Evolutionary conservation across 1,140 invertebrate species (phyloP).

Genomic region (Campodea augens): DNA sequence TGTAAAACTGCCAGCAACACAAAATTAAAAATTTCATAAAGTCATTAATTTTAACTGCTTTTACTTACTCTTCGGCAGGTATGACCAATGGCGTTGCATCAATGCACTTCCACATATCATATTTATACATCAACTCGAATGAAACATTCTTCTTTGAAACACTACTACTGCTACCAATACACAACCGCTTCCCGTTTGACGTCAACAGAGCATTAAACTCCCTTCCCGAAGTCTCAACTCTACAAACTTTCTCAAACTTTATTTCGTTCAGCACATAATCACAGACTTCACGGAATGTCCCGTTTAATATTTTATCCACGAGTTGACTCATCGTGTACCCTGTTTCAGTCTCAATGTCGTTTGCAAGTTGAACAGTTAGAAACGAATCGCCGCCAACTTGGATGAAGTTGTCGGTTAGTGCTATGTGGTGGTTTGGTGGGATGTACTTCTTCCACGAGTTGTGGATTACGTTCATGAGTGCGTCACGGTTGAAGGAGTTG

Average conservation of each 20-base stretch:
- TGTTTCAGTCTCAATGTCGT: slow-evolving; percentile 17
- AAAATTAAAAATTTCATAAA: too few relatives aligned
- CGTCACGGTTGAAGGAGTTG: not conserved
- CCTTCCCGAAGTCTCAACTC: too few relatives aligned
- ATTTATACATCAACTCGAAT: slow-evolving; percentile 25
- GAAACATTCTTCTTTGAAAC: slow-evolving; percentile 23
- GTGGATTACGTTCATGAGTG: slow-evolving; percentile 16
- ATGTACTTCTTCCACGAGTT: slow-evolving; percentile 21
- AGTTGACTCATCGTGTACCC: slow-evolving; percentile 14
- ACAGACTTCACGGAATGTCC: slow-evolving; percentile 14
- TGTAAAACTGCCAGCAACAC: too few relatives aligned
- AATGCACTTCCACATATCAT: slow-evolving; percentile 46
- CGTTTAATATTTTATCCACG: slow-evolving; percentile 20
- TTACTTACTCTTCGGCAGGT: slow-evolving; percentile 28
- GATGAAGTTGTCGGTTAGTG: slow-evolving; percentile 20
- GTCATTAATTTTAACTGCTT: too few relatives aligned
- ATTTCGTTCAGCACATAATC: slow-evolving; percentile 8
- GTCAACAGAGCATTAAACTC: too few relatives aligned
- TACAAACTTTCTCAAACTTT: too few relatives aligned
- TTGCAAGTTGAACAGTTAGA: slow-evolving; percentile 21
- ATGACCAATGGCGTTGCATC: slow-evolving; percentile 43
- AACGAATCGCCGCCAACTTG: slow-evolving; percentile 26
- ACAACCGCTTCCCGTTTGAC: too few relatives aligned
- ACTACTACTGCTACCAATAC: slow-evolving; percentile 13
- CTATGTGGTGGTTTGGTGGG: not conserved